A percentile compares a stretch with the other conserved stretches of the same genome.
Evolutionary conservation across 2,888 invertebrate genomes (phyloP).

Genomic region (Lasius platythorax): DNA sequence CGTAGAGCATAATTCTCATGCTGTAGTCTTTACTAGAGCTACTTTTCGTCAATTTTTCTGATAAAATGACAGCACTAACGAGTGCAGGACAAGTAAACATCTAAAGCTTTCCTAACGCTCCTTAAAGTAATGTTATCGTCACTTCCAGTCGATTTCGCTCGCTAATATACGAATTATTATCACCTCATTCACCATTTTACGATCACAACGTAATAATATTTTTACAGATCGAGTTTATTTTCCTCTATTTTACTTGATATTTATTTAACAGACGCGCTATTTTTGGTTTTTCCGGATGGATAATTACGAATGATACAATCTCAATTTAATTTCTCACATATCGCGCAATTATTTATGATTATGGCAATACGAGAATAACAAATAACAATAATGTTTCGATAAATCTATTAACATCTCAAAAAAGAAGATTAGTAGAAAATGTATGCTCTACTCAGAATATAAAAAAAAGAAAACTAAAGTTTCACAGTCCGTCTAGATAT

Average conservation of each 20-base stretch:
- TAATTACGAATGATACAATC: background rate
- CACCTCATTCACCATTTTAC: background rate
- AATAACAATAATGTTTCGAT: background rate
- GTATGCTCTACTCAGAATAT: background rate
- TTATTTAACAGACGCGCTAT: background rate
- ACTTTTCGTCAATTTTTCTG: slow-evolving; percentile 6
- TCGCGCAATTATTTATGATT: background rate
- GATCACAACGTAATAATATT: background rate
- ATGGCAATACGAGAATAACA: background rate
- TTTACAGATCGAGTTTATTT: slow-evolving; percentile 13
- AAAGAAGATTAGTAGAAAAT: background rate
- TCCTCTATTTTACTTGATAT: background rate
- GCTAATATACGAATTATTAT: slow-evolving; percentile 15
- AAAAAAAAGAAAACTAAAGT: background rate
- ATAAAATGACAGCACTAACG: slow-evolving; percentile 14
- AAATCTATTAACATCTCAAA: background rate
- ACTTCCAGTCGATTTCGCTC: slow-evolving; percentile 19
- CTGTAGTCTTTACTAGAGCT: slow-evolving; percentile 13
- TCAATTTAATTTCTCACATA: background rate
- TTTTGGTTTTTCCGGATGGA: background rate
- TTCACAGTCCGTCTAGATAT: background rate
- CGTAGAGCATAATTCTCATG: slow-evolving; percentile 24
- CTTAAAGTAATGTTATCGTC: background rate
- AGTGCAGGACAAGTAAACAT: background rate
- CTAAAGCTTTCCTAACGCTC: background rate